Base-by-base conservation (phyloP, 2,888 invertebrate genomes). In the Matsumyia berberina region DNA sequence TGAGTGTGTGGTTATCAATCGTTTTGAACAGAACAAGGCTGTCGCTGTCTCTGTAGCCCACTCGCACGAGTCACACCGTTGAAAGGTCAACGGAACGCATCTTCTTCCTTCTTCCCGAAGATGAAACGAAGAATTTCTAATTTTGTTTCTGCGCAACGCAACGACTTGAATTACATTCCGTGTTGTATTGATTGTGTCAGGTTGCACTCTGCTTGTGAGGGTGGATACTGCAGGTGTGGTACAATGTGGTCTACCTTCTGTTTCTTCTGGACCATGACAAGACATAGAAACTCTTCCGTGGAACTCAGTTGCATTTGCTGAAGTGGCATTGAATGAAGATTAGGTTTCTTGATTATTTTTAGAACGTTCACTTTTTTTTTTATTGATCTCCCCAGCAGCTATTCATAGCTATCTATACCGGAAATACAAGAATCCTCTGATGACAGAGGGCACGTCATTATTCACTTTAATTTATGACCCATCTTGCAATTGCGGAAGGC, bases 11-110 rank as follows among this genome's bases (percentile, higher is more conserved):
- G 67, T 73, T 73, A 69, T 79, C 79, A 83, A 73, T 62, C 72
- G 73, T 74, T 79, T 67, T 79, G 79, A n/a, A 73, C 79, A 79
- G 66, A 53, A 46, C 66, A 80, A 78, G 72, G 72, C 78, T 73
- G 55, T 33, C 1, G n/a, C n/a, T n/a, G n/a, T n/a, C n/a, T n/a
- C n/a, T n/a, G 31, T 51, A 57, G 33, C 78, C 78, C 42, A 83
- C 79, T 53, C 78, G 6, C 17, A 35, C n/a, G 1, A 5, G 58
- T 42, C 53, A n/a, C 57, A 37, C 46, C 15, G 57, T 72, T 73
- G 53, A 24, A 60, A 83, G 83, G 83, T 83, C 83, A 83, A 67
- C 60, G 72, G 39, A 82, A 57, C 53, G 77, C 62, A 49, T 72
- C 70, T 55, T 72, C 78, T 73, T 55, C 60, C 51, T 62, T 60